Base-by-base conservation (phyloP, 2,888 invertebrate species). In the Endomychus coccineus region DNA sequence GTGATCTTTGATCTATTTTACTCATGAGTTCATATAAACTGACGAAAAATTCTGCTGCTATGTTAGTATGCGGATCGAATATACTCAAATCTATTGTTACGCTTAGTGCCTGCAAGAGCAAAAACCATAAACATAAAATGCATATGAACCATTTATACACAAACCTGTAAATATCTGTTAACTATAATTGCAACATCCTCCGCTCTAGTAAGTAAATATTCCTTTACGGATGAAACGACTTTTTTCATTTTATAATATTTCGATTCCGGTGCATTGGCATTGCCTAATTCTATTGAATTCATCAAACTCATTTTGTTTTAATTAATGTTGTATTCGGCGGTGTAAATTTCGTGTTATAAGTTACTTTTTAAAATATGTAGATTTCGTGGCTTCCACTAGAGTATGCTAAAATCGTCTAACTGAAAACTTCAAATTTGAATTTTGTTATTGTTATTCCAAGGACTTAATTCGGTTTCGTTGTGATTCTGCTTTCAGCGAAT, bases 21-120 rank as follows among this genome's bases (percentile, higher is more conserved):
- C 72, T 71, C 73, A 82, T 74, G 11, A 79, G 70, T 29, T 81
- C 71, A 63, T 80, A 75, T 30, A 83, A 59, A 15, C 75, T 75
- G 27, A 77, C 74, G 59, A 78, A 82, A 66, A 83, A 80, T 27
- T 80, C 75, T 30, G 76, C 71, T 2, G 77, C 75, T 48, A 77
- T 71, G 11, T 71, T 71, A 3, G 73, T 71, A 11, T 75, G 75
- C 19, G 81, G 80, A 40, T 80, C 79, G 55, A 82, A 83, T 51
- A 77, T 71, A 44, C 73, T 73, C 4, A 75, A 55, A 54, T 82
- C 81, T 49, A 77, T 71, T 12, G 77, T 71, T 30, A 75, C 75
- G 34, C 77, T 73, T 50, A 80, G 71, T 12, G 75, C 64, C 80
- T 81, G 61, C n/a, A 68, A 19, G 6, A 19, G 21, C 21, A 32